These are phyloP conservation scores for Anabas testudineus DNA, from an alignment of 2,797 vertebrate species.

Conservation along the genomic window DNA sequence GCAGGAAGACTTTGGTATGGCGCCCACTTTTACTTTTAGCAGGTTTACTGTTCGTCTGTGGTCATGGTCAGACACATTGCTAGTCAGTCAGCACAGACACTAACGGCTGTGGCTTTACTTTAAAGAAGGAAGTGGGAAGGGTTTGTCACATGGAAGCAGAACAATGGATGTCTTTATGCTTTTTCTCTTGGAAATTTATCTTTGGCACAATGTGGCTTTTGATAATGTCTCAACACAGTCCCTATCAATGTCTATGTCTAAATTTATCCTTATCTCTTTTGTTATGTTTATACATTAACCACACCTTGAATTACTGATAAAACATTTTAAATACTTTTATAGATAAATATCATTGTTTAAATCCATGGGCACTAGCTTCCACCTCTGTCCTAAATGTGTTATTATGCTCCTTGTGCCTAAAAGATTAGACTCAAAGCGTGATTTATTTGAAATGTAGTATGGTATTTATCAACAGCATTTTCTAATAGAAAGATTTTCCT, in stretches of 20 bases:
- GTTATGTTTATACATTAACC: conserved; percentile 49
- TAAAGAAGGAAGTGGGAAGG: conserved; percentile 66
- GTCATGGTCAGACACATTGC: conserved; percentile 52
- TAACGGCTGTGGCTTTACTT: conserved; percentile 62
- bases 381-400: not conserved
- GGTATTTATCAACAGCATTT: not conserved
- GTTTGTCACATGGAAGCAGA: conserved; percentile 54
- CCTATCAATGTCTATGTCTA: conserved; percentile 57
- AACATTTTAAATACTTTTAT: conserved; percentile 5
- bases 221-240: conserved; percentile 56
- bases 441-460: conserved; percentile 11
- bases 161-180: conserved; percentile 74
- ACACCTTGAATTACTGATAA: conserved; percentile 56
- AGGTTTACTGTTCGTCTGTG: conserved; percentile 63
- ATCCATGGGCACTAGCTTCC: conserved; percentile 7
- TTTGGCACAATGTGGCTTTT: conserved; percentile 50
- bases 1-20: conserved; percentile 53
- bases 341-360: conserved; percentile 31
- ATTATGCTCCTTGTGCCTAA: not conserved
- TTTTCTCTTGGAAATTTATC: conserved; percentile 47
- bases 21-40: conserved; percentile 45
- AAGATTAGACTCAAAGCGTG: not conserved
- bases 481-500: not conserved
- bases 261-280: conserved; percentile 57
- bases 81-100: conserved; percentile 61